phyloP scores from a whole-genome alignment of 2,888 invertebrate genomes.

The Oegoconia quadripuncta region DNA sequence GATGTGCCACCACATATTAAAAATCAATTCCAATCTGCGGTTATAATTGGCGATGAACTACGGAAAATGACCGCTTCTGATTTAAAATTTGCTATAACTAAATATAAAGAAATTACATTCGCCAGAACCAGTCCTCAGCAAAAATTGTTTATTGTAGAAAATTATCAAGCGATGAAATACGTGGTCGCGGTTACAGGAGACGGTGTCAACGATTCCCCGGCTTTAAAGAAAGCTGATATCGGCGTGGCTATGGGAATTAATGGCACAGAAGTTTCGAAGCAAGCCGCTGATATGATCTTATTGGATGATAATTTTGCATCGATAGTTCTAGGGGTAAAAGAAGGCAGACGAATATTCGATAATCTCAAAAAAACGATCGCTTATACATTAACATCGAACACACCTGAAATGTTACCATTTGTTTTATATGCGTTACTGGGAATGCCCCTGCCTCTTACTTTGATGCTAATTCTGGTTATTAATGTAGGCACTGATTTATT shows the following conservation, averaged over 20 bases:
- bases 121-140: slow-evolving; percentile 86
- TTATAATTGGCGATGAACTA: slow-evolving; percentile 75
- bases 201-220: slow-evolving; percentile 93
- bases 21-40: slow-evolving; percentile 54
- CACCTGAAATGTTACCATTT: slow-evolving; percentile 92
- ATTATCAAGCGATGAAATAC: slow-evolving; percentile 86
- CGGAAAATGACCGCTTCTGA: slow-evolving; percentile 76
- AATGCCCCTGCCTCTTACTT: slow-evolving; percentile 85
- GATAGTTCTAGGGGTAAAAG: slow-evolving; percentile 91
- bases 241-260: slow-evolving; percentile 90
- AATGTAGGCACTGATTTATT: slow-evolving; percentile 89
- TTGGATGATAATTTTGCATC: slow-evolving; percentile 94
- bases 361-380: slow-evolving; percentile 92
- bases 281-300: slow-evolving; percentile 94
- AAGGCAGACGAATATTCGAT: slow-evolving; percentile 90
- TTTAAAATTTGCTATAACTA: slow-evolving; percentile 77
- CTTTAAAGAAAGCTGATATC: slow-evolving; percentile 91
- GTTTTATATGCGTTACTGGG: slow-evolving; percentile 84
- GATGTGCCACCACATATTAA: slow-evolving; percentile 72
- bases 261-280: slow-evolving; percentile 89
- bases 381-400: slow-evolving; percentile 90
- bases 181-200: slow-evolving; percentile 94
- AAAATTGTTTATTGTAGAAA: slow-evolving; percentile 85
- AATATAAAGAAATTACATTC: slow-evolving; percentile 85
- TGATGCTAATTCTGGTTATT: slow-evolving; percentile 82